Conservation (phyloP, 2,888 invertebrate genomes). For the Pristionchus arcanus region DNA sequence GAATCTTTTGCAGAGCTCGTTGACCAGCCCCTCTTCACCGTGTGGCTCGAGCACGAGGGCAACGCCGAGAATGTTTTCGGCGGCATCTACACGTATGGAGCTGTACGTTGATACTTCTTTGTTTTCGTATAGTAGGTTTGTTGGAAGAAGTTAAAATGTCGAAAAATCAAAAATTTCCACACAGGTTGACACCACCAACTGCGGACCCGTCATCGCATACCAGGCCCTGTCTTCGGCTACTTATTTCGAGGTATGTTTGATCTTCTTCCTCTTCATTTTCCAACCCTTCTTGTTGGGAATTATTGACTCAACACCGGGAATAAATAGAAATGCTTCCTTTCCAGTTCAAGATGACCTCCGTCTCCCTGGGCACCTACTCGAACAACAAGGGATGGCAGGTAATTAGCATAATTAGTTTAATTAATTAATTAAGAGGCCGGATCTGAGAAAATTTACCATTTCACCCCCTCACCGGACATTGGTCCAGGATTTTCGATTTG, state of each 20-base stretch:
- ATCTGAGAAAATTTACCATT: too few relatives aligned
- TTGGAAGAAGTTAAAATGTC: not conserved
- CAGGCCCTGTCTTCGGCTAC: constrained; percentile 60
- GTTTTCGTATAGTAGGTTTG: too few relatives aligned
- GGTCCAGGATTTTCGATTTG: too few relatives aligned
- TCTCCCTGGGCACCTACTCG: constrained; percentile 59
- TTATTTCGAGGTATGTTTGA: constrained; percentile 38
- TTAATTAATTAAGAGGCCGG: too few relatives aligned
- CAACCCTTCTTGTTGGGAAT: too few relatives aligned
- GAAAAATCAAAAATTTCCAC: not conserved
- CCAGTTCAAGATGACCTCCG: constrained; percentile 58
- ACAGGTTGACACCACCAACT: constrained; percentile 75
- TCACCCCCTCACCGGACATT: too few relatives aligned
- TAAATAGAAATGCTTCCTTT: not conserved
- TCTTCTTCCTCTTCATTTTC: too few relatives aligned
- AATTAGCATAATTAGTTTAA: constrained; percentile 58
- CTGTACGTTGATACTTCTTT: constrained; percentile 70
- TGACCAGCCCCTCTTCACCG: constrained; percentile 71
- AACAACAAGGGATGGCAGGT: constrained; percentile 56
- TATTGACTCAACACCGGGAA: too few relatives aligned
- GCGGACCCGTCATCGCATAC: constrained; percentile 67
- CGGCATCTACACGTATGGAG: constrained; percentile 73
- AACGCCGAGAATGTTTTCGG: constrained; percentile 63
- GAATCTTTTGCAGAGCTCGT: constrained; percentile 59
- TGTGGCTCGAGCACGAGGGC: constrained; percentile 70